Evolutionary conservation across 35 echinoderm and acorn worm genomes (phyloP), one percentile per base, ranked within the genome.

Genomic region (Heliocidaris erythrogramma): DNA sequence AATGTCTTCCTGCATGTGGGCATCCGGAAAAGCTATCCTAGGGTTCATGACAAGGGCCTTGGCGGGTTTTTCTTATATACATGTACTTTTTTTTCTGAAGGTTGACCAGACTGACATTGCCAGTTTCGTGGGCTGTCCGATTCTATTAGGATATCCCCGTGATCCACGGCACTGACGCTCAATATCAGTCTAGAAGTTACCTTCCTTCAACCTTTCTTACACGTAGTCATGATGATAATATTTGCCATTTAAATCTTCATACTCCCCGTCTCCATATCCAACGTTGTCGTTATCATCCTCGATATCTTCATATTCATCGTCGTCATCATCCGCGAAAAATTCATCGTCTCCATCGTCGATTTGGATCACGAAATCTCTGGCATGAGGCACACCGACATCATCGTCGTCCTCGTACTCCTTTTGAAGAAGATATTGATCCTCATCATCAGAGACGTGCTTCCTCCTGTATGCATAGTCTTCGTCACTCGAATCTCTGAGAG

Each of bases 401-500:
- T 31, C 92, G 49, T 65, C 59, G 17, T 59, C 48, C 14, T 52
- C 12, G 42, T 52, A 13, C 12, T 93, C 21, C 32, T 32, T 47
- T 65, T n/a, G 29, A 30, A 32, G 92, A 16, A 93, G 48, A 47
- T 93, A 32, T 27, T 65, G 61, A 32, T 16, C 8, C 13, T 53
- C 31, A 31, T 88, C 47, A 53, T 95, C 48, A 13, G 85, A 86
- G 48, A 86, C 94, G 49, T 88, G 49, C 21, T 88, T 27, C 48
- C n/a, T 88, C 71, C 29, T 88, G 78, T 48, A 16, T 61, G 59
- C 7, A 9, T 31, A 32, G 21, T 94, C 94, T 17, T 95, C 94
- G n/a, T 95, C 94, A 60, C 94, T 95, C 18, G 94, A 95, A 30
- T 30, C 94, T 48, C 94, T 95, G 85, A 17, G 27, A 88, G 21